Conservation (phyloP, 2,888 invertebrate species). For the Hymenopus coronatus region DNA sequence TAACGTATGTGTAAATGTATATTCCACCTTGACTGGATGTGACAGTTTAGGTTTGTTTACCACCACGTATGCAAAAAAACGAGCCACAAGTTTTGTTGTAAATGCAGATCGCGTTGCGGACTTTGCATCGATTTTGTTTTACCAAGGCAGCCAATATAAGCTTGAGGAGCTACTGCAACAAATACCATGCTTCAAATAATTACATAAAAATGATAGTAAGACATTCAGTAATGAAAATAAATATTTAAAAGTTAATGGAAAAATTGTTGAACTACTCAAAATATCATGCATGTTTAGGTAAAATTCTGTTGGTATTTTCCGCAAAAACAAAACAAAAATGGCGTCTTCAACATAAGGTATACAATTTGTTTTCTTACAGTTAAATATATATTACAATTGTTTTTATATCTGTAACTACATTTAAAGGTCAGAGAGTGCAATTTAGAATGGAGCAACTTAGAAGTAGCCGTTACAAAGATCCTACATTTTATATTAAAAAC, state of each 20-base stretch:
- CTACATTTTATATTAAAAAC: conserved; percentile 27
- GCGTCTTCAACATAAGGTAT: not conserved
- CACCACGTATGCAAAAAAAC: not conserved
- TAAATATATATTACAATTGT: not conserved
- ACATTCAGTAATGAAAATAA: not conserved
- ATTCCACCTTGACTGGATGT: not conserved
- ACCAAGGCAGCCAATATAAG: not conserved
- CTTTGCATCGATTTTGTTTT: not conserved
- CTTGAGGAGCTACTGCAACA: not conserved
- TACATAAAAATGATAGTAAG: not conserved
- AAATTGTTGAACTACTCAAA: not conserved
- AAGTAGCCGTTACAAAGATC: not conserved
- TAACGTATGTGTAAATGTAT: not conserved
- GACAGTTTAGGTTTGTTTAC: not conserved
- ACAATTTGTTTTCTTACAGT: not conserved
- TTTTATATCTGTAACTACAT: not conserved
- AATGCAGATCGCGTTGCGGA: not conserved
- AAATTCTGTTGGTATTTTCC: not conserved
- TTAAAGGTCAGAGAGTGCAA: not conserved
- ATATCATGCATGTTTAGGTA: not conserved
- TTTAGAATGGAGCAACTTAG: not conserved
- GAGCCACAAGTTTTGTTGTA: not conserved
- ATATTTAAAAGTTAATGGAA: not conserved
- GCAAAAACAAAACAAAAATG: not conserved
- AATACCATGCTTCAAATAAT: not conserved